Percentiles rank a stretch among this genome's conserved stretches.
Evolutionary conservation across 2,888 invertebrate genomes (phyloP).

Genomic region (Mylabris sibirica): DNA sequence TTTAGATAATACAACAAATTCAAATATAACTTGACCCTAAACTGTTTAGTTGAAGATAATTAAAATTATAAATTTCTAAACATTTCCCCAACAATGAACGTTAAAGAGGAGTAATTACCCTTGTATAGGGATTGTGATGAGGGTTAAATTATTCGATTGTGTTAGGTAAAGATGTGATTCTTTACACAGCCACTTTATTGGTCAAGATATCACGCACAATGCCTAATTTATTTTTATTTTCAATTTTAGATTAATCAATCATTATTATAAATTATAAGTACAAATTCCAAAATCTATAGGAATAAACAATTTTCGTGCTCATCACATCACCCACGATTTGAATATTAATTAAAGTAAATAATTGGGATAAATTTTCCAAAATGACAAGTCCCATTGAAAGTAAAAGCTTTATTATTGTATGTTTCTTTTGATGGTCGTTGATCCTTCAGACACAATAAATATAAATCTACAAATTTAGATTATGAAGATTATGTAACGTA

Average conservation of each 20-base stretch:
- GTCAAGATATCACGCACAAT: too few species aligned
- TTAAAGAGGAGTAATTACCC: background rate
- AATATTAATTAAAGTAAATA: too few species aligned
- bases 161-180: background rate
- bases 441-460: background rate
- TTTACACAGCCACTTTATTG: background rate
- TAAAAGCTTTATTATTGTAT: too few species aligned
- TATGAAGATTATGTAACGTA: background rate
- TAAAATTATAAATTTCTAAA: background rate
- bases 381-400: too few species aligned
- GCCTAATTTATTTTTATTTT: too few species aligned
- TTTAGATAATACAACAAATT: background rate
- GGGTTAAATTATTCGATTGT: background rate
- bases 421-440: background rate
- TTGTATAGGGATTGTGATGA: background rate
- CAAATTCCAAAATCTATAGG: too few species aligned
- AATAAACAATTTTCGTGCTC: too few species aligned
- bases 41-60: background rate
- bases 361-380: background rate
- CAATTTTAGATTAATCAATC: background rate
- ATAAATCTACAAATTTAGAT: background rate
- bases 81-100: background rate
- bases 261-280: background rate
- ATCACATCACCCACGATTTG: too few species aligned
- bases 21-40: background rate